Conservation (phyloP, 2,888 invertebrate species). For the Dorcus parallelipipedus region DNA sequence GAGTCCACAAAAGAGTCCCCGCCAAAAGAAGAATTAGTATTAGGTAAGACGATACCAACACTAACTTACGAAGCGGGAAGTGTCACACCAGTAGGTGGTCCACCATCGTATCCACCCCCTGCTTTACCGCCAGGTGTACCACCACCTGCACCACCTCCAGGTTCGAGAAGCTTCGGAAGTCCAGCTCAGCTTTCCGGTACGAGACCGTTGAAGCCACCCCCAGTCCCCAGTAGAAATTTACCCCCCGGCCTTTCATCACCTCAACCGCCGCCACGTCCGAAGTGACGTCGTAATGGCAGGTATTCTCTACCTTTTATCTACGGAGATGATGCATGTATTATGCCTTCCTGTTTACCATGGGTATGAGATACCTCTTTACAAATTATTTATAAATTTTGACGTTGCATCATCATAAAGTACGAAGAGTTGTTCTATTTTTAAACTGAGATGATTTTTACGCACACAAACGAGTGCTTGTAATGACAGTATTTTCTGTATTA, state of each 20-base stretch:
- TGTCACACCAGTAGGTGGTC: slow-evolving; percentile 44
- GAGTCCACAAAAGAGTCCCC: slow-evolving; percentile 26
- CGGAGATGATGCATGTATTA: slow-evolving; percentile 39
- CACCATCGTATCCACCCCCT: slow-evolving; percentile 46
- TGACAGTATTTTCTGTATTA: no score
- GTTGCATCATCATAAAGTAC: neutral
- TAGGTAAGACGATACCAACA: slow-evolving; percentile 17
- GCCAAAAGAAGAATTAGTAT: slow-evolving; percentile 23
- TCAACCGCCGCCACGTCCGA: slow-evolving; percentile 47
- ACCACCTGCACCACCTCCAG: slow-evolving; percentile 46
- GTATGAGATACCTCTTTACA: slow-evolving; percentile 22
- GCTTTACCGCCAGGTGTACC: slow-evolving; percentile 43
- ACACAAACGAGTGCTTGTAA: no score
- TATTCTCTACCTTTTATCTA: slow-evolving; percentile 45
- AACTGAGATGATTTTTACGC: neutral
- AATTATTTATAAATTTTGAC: neutral
- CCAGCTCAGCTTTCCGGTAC: slow-evolving; percentile 40
- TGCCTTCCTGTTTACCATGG: slow-evolving; percentile 47
- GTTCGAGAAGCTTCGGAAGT: slow-evolving; percentile 28
- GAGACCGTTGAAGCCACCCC: slow-evolving; percentile 49
- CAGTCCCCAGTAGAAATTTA: slow-evolving; percentile 55
- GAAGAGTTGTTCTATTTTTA: neutral
- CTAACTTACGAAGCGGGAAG: slow-evolving; percentile 35
- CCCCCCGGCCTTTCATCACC: slow-evolving; percentile 46
- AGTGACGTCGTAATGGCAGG: slow-evolving; percentile 44